Percentiles rank a stretch among this genome's conserved stretches.
phyloP scores from a whole-genome alignment of 2,113 vertebrate genomes.

The Pseudolaguvia tuberculata region DNA sequence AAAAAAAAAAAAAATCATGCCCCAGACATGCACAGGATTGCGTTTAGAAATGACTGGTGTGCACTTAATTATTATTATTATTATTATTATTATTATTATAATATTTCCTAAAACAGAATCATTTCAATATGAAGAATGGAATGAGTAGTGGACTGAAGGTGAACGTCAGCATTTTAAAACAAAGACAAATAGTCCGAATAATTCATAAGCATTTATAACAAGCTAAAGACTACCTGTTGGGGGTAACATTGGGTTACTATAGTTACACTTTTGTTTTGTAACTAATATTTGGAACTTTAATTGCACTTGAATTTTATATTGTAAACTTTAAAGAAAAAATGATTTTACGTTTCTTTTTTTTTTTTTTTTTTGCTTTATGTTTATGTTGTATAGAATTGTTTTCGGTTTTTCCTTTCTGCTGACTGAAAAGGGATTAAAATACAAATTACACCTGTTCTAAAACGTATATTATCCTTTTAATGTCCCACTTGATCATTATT shows the following conservation, averaged over 20 bases:
- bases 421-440: conserved; percentile 18
- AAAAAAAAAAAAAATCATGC: conserved; percentile 41
- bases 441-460: conserved; percentile 19
- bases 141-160: conserved; percentile 30
- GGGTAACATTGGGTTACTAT: conserved; percentile 65
- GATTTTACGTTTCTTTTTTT: conserved; percentile 58
- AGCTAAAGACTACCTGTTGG: conserved; percentile 67
- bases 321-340: conserved; percentile 62
- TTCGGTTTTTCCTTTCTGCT: conserved; percentile 39
- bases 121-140: conserved; percentile 40
- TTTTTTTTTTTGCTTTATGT: conserved; percentile 58
- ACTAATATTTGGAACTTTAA: conserved; percentile 76
- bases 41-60: conserved; percentile 54
- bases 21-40: conserved; percentile 54
- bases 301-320: conserved; percentile 80
- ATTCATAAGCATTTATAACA: conserved; percentile 48
- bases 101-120: background rate
- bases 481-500: background rate
- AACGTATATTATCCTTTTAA: conserved; percentile 10
- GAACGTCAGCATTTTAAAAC: conserved; percentile 24
- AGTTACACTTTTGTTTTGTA: conserved; percentile 68
- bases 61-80: conserved; percentile 55
- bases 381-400: conserved; percentile 66
- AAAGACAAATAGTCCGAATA: conserved; percentile 7
- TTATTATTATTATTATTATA: conserved; percentile 7